These are phyloP conservation scores for Augochlora pura DNA, from an alignment of 1,140 invertebrate species.

Conservation along the genomic window DNA sequence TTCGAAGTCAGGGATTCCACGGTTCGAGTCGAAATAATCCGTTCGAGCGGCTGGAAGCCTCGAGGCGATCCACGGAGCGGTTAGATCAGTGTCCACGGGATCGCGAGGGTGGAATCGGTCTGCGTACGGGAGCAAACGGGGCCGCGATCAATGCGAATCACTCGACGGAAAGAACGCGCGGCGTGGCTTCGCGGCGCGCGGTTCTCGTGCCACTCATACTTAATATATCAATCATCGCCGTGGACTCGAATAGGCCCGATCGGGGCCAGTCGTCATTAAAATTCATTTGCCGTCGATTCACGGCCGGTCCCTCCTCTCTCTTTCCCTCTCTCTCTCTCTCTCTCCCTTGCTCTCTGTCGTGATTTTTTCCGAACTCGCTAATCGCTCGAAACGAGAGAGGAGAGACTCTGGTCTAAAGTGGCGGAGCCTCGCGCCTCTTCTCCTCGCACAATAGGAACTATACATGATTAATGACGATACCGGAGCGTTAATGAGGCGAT, in stretches of 20 bases:
- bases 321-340: too few species aligned
- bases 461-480: conserved; percentile 62
- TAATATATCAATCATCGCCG: conserved; percentile 60
- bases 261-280: conserved; percentile 60
- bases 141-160: conserved; percentile 9
- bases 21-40: background rate
- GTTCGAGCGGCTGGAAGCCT: too few species aligned
- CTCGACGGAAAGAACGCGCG: conserved; percentile 22
- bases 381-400: conserved; percentile 25
- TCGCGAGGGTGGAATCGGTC: background rate
- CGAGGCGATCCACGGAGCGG: too few species aligned
- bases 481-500: conserved; percentile 64
- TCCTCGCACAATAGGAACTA: conserved; percentile 30
- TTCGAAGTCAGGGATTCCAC: background rate
- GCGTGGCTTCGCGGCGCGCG: background rate
- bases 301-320: conserved; percentile 34
- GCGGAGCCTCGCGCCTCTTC: conserved; percentile 41
- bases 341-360: background rate
- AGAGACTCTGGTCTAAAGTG: conserved; percentile 40
- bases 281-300: conserved; percentile 67
- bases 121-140: background rate
- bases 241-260: conserved; percentile 44
- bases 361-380: conserved; percentile 42
- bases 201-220: conserved; percentile 7
- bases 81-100: too few species aligned